Evolutionary conservation across 2,888 invertebrate genomes (phyloP).

Genomic region (Rhorus exstirpatorius): DNA sequence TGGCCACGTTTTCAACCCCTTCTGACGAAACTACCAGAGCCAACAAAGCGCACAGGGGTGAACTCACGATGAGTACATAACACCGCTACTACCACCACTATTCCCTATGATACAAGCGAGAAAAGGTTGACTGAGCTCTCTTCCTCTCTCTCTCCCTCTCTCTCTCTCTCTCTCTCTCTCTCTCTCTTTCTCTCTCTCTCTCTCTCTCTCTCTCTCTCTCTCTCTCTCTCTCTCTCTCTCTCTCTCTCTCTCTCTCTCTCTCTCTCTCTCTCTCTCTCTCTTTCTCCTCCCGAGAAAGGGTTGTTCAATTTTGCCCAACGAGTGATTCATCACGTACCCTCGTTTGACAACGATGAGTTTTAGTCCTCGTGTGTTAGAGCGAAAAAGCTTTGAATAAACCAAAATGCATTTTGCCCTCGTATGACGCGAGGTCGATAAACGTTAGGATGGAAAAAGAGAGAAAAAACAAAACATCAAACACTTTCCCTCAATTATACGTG

Average conservation of each 20-base stretch:
- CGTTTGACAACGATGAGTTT: slow-evolving; percentile 56
- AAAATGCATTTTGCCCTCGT: slow-evolving; percentile 8
- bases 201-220: slow-evolving; percentile 13
- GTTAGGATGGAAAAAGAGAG: slow-evolving; percentile 1
- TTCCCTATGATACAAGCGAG: slow-evolving; percentile 32
- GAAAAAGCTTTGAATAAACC: slow-evolving; percentile 48
- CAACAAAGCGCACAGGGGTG: slow-evolving; percentile 56
- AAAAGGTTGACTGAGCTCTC: slow-evolving; percentile 52
- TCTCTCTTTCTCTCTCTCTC: slow-evolving; percentile 20
- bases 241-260: slow-evolving; percentile 29
- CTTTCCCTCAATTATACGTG: neutral
- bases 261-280: slow-evolving; percentile 12
- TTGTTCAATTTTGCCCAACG: slow-evolving; percentile 62
- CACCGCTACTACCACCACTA: slow-evolving; percentile 33
- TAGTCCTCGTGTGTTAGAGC: neutral
- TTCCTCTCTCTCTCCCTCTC: slow-evolving; percentile 25
- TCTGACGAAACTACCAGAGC: slow-evolving; percentile 47
- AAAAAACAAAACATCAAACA: neutral
- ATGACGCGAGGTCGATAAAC: slow-evolving; percentile 24
- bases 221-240: slow-evolving; percentile 5
- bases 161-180: slow-evolving; percentile 12
- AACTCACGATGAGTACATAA: slow-evolving; percentile 47
- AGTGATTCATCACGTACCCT: slow-evolving; percentile 64
- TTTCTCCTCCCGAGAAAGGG: slow-evolving; percentile 34
- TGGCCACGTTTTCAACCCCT: slow-evolving; percentile 46